These are phyloP conservation scores for Tinea trinotella DNA, from an alignment of 2,888 invertebrate species.

Conservation along the genomic window DNA sequence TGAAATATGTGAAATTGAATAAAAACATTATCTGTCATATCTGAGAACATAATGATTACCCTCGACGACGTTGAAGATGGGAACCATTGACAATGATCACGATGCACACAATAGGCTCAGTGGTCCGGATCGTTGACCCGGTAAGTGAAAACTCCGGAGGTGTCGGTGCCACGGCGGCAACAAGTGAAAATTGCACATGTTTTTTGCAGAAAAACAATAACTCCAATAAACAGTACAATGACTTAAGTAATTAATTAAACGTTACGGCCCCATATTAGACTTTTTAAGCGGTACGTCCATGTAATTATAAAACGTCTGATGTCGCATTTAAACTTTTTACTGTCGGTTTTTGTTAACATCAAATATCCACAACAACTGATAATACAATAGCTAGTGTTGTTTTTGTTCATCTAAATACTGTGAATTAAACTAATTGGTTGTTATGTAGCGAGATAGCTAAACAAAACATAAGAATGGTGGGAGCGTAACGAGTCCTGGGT, in stretches of 20 bases:
- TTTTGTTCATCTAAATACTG: neutral
- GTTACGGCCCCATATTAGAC: neutral
- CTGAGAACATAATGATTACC: conserved; percentile 13
- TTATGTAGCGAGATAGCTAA: neutral
- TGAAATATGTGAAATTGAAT: conserved; percentile 12
- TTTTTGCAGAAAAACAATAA: neutral
- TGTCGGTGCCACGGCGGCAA: neutral
- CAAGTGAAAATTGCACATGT: conserved; percentile 10
- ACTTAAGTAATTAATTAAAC: neutral
- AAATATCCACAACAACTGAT: neutral
- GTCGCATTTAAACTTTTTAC: neutral
- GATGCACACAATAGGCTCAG: conserved; percentile 4
- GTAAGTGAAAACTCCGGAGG: conserved; percentile 36
- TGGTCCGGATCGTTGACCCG: conserved; percentile 32
- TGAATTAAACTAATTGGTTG: neutral
- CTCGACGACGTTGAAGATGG: neutral
- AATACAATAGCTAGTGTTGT: neutral
- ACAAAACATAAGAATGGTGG: neutral
- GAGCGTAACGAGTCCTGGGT: conserved; percentile 10
- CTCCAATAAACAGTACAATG: neutral
- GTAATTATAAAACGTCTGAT: neutral
- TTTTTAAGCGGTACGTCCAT: neutral
- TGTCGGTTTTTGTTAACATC: too few species aligned
- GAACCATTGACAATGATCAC: conserved; percentile 5
- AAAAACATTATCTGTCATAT: neutral